A percentile compares a stretch with the other conserved stretches of the same genome.
These are phyloP conservation scores for Ceratina calcarata DNA, from an alignment of 1,140 invertebrate genomes.

Conservation along the genomic window DNA sequence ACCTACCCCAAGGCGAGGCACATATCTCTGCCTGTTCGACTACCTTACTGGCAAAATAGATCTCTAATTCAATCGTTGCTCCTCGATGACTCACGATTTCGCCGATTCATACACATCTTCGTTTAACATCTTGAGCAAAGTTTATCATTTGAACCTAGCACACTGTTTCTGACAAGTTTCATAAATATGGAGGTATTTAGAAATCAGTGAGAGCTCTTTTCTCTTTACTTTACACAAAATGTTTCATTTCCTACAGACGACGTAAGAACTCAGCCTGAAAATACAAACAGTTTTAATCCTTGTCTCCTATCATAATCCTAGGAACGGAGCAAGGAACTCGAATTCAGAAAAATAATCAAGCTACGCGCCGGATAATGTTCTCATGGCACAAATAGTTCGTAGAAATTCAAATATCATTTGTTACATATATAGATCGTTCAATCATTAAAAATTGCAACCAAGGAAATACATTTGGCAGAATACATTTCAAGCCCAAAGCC, in stretches of 20 bases:
- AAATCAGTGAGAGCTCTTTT: too few species aligned
- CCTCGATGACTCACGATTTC: slow-evolving; percentile 35
- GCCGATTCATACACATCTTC: too few species aligned
- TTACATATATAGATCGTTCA: too few species aligned
- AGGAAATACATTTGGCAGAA: background rate
- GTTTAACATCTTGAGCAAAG: too few species aligned
- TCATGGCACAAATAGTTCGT: slow-evolving; percentile 45
- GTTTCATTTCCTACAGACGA: background rate
- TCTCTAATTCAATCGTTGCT: slow-evolving; percentile 60
- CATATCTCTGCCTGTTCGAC: slow-evolving; percentile 44
- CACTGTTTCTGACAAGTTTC: too few species aligned
- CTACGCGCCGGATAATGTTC: background rate
- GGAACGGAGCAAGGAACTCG: background rate
- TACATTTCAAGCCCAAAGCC: background rate
- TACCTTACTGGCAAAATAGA: slow-evolving; percentile 64
- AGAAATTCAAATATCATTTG: background rate
- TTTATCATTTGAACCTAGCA: too few species aligned
- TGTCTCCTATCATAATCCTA: background rate
- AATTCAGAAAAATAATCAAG: slow-evolving; percentile 46
- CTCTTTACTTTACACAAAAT: too few species aligned
- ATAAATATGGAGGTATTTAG: too few species aligned
- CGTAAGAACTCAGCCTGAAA: slow-evolving; percentile 12
- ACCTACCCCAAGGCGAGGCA: slow-evolving; percentile 60
- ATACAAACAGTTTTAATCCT: slow-evolving; percentile 52
- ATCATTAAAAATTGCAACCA: too few species aligned